A percentile compares a stretch with the other conserved stretches of the same genome.
Conservation (phyloP, 2,888 invertebrate species). For the Philopedon plagiatum region DNA sequence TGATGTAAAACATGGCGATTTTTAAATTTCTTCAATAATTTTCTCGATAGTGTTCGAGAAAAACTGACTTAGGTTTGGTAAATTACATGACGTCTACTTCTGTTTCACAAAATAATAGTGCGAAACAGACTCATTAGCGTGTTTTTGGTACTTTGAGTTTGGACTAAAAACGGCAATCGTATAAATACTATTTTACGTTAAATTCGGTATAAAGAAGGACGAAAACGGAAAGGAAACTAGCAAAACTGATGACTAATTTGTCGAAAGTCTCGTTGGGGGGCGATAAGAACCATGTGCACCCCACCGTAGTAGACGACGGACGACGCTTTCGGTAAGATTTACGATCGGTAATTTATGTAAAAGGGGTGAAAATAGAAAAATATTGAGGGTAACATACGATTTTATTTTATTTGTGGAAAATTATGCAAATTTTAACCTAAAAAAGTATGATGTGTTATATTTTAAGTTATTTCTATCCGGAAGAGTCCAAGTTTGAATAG, state of each 20-base stretch:
- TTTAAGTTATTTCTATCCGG: too few relatives aligned
- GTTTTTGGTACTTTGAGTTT: not conserved
- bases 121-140: not conserved
- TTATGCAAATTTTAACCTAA: not conserved
- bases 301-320: constrained; percentile 49
- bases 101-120: too few relatives aligned
- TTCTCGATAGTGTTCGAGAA: too few relatives aligned
- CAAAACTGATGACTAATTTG: constrained; percentile 67
- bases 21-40: too few relatives aligned
- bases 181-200: constrained; percentile 45
- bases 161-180: constrained; percentile 48
- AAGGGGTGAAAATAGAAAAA: constrained; percentile 40
- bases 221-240: constrained; percentile 60
- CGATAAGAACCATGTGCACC: constrained; percentile 61
- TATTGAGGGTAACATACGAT: not conserved
- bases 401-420: not conserved
- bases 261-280: constrained; percentile 62
- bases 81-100: too few relatives aligned
- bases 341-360: constrained; percentile 44
- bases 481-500: too few relatives aligned
- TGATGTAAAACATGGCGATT: too few relatives aligned
- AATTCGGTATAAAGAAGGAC: constrained; percentile 57
- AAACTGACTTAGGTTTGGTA: too few relatives aligned
- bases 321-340: constrained; percentile 41
- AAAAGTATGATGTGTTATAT: too few relatives aligned